Base-by-base conservation (phyloP, 1,140 invertebrate genomes). In the Drosophila azteca region DNA sequence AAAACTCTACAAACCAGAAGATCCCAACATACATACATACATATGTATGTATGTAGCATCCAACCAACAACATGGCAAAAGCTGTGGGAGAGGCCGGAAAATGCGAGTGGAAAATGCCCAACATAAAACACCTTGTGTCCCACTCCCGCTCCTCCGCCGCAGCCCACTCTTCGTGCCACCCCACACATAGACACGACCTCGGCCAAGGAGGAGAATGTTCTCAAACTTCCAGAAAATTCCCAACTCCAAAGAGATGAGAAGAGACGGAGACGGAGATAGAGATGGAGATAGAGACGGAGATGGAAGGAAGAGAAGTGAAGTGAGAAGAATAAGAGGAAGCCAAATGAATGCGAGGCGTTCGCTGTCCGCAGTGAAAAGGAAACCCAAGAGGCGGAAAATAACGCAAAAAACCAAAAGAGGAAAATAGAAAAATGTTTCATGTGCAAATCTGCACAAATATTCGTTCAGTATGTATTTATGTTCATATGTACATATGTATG, bases 101-200 rank as follows among this genome's bases (percentile, higher is more conserved):
- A 39, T 59, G 62, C 44, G 53, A 41, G 17, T 29, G 49, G 22
- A 35, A 66, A 64, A 72, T 22, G 57, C 45, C 24, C 74, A 87
- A 87, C 79, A 88, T 67, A 35, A 69, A 88, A 88, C 71, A 83
- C 84, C 83, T 88, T 87, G 67, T 70, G 63, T 8, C 31, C 6
- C n/a, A 31, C 22, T 17, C 41, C 62, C 8, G 2, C 43, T 24
- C 29, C 50, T 48, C 35, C 35, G 35, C 1, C 11, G 3, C 9
- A 3, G 31, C 8, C 31, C 15, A 22, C 26, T 45, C 26, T 45
- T 44, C 9, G 31, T 22, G 6, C 35, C 6, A 17, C 48, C 44
- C 44, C 39, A 46, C 39, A 58, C 58, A 60, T 48, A 59, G 57
- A 31, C 67, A 17, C 76, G 81, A 85, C 81, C 81, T 85, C 82